Conservation (phyloP, 1,140 invertebrate species). For the Drepana arcuata region DNA sequence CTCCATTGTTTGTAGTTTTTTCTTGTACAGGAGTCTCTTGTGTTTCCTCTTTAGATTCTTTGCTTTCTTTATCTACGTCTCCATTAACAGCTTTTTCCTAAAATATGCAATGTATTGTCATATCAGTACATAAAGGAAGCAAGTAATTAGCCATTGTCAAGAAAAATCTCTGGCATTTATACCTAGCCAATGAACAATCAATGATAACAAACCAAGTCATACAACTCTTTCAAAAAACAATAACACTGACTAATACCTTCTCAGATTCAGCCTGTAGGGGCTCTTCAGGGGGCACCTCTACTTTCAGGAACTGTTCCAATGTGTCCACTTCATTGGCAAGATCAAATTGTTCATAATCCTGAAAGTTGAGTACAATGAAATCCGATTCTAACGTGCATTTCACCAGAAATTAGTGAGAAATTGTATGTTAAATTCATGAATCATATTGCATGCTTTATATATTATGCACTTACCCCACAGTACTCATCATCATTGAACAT, state of each 20-base stretch:
- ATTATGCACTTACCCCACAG: constrained; percentile 89
- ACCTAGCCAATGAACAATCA: too few relatives aligned
- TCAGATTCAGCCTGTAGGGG: constrained; percentile 22
- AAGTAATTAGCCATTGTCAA: too few relatives aligned
- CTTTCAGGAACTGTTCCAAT: constrained; percentile 87
- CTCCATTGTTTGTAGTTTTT: constrained; percentile 9
- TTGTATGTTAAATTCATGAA: too few relatives aligned
- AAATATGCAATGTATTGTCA: constrained; percentile 4
- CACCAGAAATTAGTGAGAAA: too few relatives aligned
- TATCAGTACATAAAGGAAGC: too few relatives aligned
- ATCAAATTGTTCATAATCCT: constrained; percentile 96
- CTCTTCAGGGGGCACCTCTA: constrained; percentile 68
- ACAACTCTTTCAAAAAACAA: too few relatives aligned
- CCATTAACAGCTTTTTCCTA: constrained; percentile 47
- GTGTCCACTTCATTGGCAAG: constrained; percentile 92
- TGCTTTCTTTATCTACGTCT: constrained; percentile 25
- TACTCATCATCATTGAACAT: constrained; percentile 94
- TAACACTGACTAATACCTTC: too few relatives aligned
- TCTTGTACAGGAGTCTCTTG: constrained; percentile 4
- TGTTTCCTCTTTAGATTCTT: constrained; percentile 17
- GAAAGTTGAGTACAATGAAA: too few relatives aligned
- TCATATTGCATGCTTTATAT: too few relatives aligned
- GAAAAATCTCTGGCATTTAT: too few relatives aligned
- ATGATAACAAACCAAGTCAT: too few relatives aligned
- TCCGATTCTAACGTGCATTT: too few relatives aligned